Evolutionary conservation across 1,140 invertebrate species (phyloP), one percentile per base, ranked within the genome.

Genomic region (Maconellicoccus hirsutus): DNA sequence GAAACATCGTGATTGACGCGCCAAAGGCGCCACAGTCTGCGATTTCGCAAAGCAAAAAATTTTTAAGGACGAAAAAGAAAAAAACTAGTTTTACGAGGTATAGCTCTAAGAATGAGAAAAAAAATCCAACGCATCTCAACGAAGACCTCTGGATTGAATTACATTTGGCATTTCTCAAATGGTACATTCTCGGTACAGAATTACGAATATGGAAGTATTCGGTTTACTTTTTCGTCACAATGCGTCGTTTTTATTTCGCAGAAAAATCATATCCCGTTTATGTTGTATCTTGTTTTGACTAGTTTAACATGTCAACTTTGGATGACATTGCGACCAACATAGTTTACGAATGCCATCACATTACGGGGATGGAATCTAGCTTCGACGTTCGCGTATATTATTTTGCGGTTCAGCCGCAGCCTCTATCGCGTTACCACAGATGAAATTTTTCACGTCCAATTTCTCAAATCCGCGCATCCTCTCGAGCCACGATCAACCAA

Each of bases 191-290:
- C 42, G 42, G n/a, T 52, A 52, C 42, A 52, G 42, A 52, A 52
- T 52, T 52, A 52, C 42, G 42, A 52, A 52, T 52, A 52, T 52
- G 42, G 42, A 52, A 52, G 42, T 52, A 52, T 52, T 52, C 42
- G 42, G 42, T 52, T 52, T 52, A 52, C 42, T 52, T 52, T 52
- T 52, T 52, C 42, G 42, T 52, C 42, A 52, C 42, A 52, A 33
- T 12, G 29, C 29, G 29, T 33, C 12, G 29, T 52, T 16, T 52
- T 52, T 52, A 52, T 52, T 33, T 52, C 42, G 42, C 42, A 52
- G 42, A 52, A 52, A 52, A 52, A 52, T 19, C 42, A 19, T 52
- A 52, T 52, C 42, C 42, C 42, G 42, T 52, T 52, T 52, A 6
- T 52, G 29, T 33, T 6, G 3, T 52, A 52, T 52, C 42, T 52